Percentiles rank a stretch among this genome's conserved stretches.
Conservation (phyloP, 1,140 invertebrate species). For the Panagrolaimus sp. region DNA sequence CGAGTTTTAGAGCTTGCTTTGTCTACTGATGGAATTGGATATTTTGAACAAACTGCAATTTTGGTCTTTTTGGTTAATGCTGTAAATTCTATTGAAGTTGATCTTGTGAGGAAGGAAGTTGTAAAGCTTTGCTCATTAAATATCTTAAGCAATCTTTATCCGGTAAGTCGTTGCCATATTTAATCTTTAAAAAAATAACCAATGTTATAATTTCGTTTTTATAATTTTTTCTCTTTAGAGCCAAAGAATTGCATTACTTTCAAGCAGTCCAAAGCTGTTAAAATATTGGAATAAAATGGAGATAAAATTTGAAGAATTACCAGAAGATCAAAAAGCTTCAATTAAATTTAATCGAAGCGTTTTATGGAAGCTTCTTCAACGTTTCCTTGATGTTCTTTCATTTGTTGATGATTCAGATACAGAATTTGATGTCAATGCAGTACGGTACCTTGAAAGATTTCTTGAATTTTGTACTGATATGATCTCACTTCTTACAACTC, state of each 20-base stretch:
- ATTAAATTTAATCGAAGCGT: conserved; percentile 81
- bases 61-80: conserved; percentile 89
- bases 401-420: conserved; percentile 63
- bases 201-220: conserved; percentile 24
- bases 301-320: conserved; percentile 72
- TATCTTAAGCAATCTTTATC: conserved; percentile 85
- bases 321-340: conserved; percentile 69
- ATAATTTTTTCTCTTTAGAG: conserved; percentile 60
- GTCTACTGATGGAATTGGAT: conserved; percentile 60
- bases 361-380: conserved; percentile 78
- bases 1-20: conserved; percentile 72
- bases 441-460: conserved; percentile 88
- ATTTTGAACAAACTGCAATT: conserved; percentile 78
- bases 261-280: conserved; percentile 77
- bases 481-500: conserved; percentile 84
- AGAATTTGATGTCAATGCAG: conserved; percentile 64
- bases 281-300: conserved; percentile 85
- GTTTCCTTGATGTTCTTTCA: conserved; percentile 79
- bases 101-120: conserved; percentile 82
- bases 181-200: no score
- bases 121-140: conserved; percentile 76
- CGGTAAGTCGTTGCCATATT: conserved; percentile 57
- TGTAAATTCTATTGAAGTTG: conserved; percentile 86
- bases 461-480: conserved; percentile 91
- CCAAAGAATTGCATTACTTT: conserved; percentile 77